Evolutionary conservation across 2,797 vertebrate genomes (phyloP).

Genomic region (Phalloptychus januarius): DNA sequence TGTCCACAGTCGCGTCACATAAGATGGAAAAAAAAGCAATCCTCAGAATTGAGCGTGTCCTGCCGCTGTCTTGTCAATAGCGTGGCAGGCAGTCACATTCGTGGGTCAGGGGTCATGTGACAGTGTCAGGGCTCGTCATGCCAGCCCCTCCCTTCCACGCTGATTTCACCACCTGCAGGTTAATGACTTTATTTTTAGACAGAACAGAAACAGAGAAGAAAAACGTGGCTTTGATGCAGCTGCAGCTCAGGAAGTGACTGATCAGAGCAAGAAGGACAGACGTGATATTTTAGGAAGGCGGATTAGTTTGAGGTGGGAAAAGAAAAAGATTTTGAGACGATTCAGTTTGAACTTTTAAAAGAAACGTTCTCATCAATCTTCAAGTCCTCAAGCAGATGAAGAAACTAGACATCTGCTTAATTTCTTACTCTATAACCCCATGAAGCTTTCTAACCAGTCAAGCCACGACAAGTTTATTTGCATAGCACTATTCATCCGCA

Average conservation of each 20-base stretch:
- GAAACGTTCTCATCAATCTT: neutral
- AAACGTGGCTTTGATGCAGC: conserved; percentile 71
- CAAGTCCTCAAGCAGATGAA: neutral
- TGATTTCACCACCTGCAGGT: conserved; percentile 76
- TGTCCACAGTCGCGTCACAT: conserved; percentile 47
- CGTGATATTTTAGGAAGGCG: conserved; percentile 50
- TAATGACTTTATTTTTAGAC: conserved; percentile 81
- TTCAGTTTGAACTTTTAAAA: conserved; percentile 14
- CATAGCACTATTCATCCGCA: neutral
- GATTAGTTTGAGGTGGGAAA: conserved; percentile 27
- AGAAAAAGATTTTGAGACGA: conserved; percentile 28
- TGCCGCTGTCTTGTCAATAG: conserved; percentile 73
- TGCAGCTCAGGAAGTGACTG: conserved; percentile 62
- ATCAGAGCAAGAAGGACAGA: conserved; percentile 46
- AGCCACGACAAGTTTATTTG: neutral
- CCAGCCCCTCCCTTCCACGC: conserved; percentile 43
- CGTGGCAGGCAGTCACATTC: conserved; percentile 72
- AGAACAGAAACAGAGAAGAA: conserved; percentile 69
- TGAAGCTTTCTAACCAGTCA: neutral
- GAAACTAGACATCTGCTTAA: neutral
- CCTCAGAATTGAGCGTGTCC: conserved; percentile 63
- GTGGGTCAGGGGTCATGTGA: conserved; percentile 71
- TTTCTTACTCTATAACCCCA: neutral
- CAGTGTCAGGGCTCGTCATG: conserved; percentile 74
- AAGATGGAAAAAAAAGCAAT: conserved; percentile 54